Evolutionary conservation across 2,888 invertebrate species (phyloP), one percentile per base, ranked within the genome.

Genomic region (Hyles lineata): DNA sequence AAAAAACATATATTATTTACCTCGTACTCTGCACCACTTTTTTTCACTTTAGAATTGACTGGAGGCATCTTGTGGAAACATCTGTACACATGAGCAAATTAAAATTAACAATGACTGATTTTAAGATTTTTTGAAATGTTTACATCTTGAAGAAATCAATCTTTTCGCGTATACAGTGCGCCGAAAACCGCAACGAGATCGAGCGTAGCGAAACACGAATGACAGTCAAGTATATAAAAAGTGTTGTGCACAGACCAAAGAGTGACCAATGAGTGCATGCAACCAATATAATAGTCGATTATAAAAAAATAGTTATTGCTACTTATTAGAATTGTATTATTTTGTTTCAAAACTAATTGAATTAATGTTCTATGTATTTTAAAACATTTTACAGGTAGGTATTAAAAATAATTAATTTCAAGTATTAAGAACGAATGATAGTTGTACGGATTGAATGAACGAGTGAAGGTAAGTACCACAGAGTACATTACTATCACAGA

Each of bases 1-100:
- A 60, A 59, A 74, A 75, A 76, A 76, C 70, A 73, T 21, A 50
- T 15, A 76, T 74, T 85, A 84, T 85, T 90, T 91, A 94, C 94
- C 93, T 94, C 93, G 79, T 94, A 94, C 82, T 94, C 93, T 83
- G 92, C 89, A 82, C 92, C 91, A 87, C 89, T 87, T 88, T 94
- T 93, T 85, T 92, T 93, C 76, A 87, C 83, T 83, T 94, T 94
- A 73, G 93, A 92, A 86, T 93, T 94, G 72, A 94, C 89, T 78
- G 94, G 94, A 80, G 94, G 94, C 94, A 94, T 94, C 73, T 79
- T 89, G 77, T 62, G 73, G 32, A 58, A 67, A 35, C 72, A 62
- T 17, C 19, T 58, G 67, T 59, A 74, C 71, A 76, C 73, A 72
- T 73, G 74, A 69, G 62, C 59, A 72, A 67, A 60, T 23, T 72